These are phyloP conservation scores for Zaprionus africanus DNA, from an alignment of 1,140 invertebrate species.

Conservation along the genomic window DNA sequence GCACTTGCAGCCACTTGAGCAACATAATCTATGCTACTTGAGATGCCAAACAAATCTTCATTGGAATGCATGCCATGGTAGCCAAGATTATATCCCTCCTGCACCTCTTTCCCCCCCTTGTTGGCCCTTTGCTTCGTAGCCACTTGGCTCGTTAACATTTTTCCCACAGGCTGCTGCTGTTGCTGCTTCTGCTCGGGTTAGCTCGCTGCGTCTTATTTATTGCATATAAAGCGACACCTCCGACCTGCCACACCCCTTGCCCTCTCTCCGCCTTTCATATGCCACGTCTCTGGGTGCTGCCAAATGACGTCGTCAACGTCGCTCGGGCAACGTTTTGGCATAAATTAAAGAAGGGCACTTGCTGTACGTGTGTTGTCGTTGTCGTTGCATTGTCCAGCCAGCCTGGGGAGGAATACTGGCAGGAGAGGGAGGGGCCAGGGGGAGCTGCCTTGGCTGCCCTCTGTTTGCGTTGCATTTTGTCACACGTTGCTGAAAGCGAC, in stretches of 20 bases:
- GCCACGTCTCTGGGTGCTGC: neutral
- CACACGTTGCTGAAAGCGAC: conserved; percentile 79
- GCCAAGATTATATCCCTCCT: neutral
- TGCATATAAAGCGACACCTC: conserved; percentile 78
- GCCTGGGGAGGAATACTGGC: neutral
- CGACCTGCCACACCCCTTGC: conserved; percentile 6
- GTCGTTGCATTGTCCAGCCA: conserved; percentile 58
- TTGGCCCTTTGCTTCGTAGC: conserved; percentile 10
- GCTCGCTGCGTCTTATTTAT: conserved; percentile 67
- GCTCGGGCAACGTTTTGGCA: conserved; percentile 75
- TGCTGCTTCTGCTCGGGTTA: conserved; percentile 18
- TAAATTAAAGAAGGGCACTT: conserved; percentile 77
- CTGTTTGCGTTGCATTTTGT: conserved; percentile 79
- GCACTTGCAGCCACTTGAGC: neutral
- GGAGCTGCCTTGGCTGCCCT: neutral
- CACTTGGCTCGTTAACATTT: conserved; percentile 74
- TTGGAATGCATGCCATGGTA: conserved; percentile 24
- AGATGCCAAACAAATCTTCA: conserved; percentile 8
- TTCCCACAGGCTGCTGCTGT: conserved; percentile 52
- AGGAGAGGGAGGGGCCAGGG: neutral
- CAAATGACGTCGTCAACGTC: conserved; percentile 79
- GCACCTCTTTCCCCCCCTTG: neutral
- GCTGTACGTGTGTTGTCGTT: conserved; percentile 6
- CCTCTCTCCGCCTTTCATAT: neutral
- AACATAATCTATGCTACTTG: conserved; percentile 1